phyloP scores from a whole-genome alignment of 2,797 vertebrate species.

The Poecilia wingei region DNA sequence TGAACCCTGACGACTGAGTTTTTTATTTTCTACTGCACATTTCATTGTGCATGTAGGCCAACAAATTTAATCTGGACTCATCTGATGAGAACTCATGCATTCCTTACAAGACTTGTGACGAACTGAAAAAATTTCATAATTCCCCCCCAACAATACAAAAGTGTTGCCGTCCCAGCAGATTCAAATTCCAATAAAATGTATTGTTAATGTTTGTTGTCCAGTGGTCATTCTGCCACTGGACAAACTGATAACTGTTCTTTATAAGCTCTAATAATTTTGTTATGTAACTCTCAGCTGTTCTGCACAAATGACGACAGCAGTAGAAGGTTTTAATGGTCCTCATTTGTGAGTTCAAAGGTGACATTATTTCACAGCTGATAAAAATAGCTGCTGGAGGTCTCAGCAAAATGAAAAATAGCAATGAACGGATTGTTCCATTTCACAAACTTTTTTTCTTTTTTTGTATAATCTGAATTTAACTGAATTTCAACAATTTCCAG shows the following conservation, averaged over 20 bases:
- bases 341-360: neutral
- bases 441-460: too few relatives aligned
- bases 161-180: neutral
- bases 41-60: neutral
- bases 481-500: too few relatives aligned
- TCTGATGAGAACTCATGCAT: neutral
- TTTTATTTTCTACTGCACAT: neutral
- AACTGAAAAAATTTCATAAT: neutral
- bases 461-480: too few relatives aligned
- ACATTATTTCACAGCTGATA: neutral
- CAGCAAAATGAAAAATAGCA: too few relatives aligned
- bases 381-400: too few relatives aligned
- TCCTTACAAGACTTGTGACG: neutral
- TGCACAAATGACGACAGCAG: neutral
- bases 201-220: neutral
- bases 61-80: neutral
- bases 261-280: neutral
- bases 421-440: too few relatives aligned
- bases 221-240: neutral
- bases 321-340: neutral
- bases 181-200: neutral
- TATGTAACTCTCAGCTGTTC: neutral
- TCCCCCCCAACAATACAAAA: neutral
- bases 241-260: neutral
- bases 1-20: neutral